phyloP scores from a whole-genome alignment of 2,888 invertebrate species.

The Limnephilus marmoratus region DNA sequence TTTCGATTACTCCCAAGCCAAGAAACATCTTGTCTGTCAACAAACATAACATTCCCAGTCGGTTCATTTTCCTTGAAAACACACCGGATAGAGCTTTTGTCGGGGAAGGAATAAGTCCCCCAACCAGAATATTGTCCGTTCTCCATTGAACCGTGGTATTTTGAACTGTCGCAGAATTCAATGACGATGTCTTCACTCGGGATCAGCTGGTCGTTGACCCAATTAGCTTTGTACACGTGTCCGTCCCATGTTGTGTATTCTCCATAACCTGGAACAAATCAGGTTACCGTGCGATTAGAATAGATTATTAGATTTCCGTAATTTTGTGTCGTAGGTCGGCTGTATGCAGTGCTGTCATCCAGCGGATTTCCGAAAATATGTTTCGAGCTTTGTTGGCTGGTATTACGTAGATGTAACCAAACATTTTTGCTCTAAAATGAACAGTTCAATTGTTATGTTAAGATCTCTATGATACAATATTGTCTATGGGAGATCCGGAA shows the following conservation, averaged over 20 bases:
- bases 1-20: conserved; percentile 39
- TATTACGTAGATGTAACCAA: too few relatives aligned
- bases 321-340: not conserved
- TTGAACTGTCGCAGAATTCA: conserved; percentile 73
- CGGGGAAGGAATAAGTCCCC: conserved; percentile 77
- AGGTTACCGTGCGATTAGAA: not conserved
- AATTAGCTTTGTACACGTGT: conserved; percentile 77
- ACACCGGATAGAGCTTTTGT: conserved; percentile 73
- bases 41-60: not conserved
- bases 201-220: conserved; percentile 77
- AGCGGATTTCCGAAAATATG: not conserved
- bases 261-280: conserved; percentile 73
- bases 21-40: conserved; percentile 13
- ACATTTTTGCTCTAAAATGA: not conserved
- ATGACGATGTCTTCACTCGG: conserved; percentile 70
- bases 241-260: conserved; percentile 79
- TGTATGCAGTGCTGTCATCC: not conserved
- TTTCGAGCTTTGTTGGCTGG: too few relatives aligned
- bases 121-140: conserved; percentile 75
- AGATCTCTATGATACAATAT: too few relatives aligned
- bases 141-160: conserved; percentile 75
- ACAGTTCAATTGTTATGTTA: too few relatives aligned
- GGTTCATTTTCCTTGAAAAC: conserved; percentile 75
- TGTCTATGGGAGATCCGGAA: too few relatives aligned
- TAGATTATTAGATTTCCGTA: not conserved